A percentile compares a stretch with the other conserved stretches of the same genome.
These are phyloP conservation scores for Schrankia costaestrigalis DNA, from an alignment of 2,888 invertebrate species.

Conservation along the genomic window DNA sequence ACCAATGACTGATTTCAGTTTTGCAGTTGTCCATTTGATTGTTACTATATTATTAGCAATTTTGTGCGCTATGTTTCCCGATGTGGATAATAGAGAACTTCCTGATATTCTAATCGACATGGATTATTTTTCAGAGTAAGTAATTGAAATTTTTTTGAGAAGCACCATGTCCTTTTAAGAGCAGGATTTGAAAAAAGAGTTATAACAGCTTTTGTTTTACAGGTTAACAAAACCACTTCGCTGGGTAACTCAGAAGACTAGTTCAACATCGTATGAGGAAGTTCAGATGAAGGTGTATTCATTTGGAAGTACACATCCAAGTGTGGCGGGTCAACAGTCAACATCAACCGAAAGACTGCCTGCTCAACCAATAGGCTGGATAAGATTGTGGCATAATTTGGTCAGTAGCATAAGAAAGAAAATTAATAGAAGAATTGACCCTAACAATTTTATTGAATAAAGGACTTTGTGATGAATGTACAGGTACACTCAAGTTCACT, in stretches of 20 bases:
- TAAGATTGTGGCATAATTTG: conserved; percentile 29
- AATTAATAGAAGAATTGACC: conserved; percentile 6
- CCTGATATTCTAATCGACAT: conserved; percentile 67
- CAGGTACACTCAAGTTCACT: too few relatives aligned
- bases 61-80: conserved; percentile 50
- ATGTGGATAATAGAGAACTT: conserved; percentile 64
- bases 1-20: conserved; percentile 35
- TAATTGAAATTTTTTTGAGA: too few relatives aligned
- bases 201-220: conserved; percentile 8
- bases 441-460: conserved; percentile 1
- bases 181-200: too few relatives aligned
- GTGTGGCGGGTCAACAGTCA: too few relatives aligned
- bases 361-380: conserved; percentile 47
- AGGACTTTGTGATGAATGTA: background rate
- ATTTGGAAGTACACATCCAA: conserved; percentile 48
- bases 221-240: conserved; percentile 70
- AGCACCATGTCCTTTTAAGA: too few relatives aligned
- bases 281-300: conserved; percentile 62
- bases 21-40: conserved; percentile 38
- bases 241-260: conserved; percentile 67
- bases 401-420: conserved; percentile 19
- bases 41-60: conserved; percentile 39
- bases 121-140: conserved; percentile 72
- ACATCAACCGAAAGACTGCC: conserved; percentile 39
- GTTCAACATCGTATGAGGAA: conserved; percentile 61